Evolutionary conservation across 2,797 vertebrate genomes (phyloP).

Genomic region (Crypturellus tataupa): DNA sequence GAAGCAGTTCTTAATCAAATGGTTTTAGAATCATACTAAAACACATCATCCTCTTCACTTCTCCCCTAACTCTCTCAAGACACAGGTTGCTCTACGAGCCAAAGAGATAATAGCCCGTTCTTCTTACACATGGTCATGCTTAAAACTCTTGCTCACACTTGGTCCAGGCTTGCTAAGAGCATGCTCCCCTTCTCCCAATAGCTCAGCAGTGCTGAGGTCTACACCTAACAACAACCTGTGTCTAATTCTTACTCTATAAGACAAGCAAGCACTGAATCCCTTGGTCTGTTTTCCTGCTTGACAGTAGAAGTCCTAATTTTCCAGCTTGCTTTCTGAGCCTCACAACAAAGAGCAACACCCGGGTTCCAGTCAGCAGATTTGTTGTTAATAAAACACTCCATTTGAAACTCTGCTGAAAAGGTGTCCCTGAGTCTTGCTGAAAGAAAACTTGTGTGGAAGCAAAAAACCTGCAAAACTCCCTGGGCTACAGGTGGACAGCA

Average conservation of each 20-base stretch:
- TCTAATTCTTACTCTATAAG: not conserved
- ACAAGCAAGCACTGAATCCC: not conserved
- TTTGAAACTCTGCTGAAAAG: not conserved
- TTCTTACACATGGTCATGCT: not conserved
- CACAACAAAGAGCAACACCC: not conserved
- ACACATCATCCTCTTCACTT: not conserved
- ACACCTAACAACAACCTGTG: not conserved
- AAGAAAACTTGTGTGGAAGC: not conserved
- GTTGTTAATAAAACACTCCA: not conserved
- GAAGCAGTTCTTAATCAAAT: not conserved
- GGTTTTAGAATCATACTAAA: slow-evolving; percentile 15
- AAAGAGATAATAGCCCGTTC: not conserved
- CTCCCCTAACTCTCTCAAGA: not conserved
- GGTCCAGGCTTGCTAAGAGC: not conserved
- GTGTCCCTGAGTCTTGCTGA: not conserved
- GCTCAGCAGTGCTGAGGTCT: not conserved
- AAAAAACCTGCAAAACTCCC: not conserved
- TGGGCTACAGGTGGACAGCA: not conserved
- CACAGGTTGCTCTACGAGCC: not conserved
- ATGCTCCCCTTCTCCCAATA: not conserved
- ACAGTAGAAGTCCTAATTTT: not conserved
- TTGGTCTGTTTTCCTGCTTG: not conserved
- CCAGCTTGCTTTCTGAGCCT: not conserved
- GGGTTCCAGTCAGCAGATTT: not conserved
- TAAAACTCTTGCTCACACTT: not conserved